These are phyloP conservation scores for Myotis findleyi DNA, from an alignment of 2,797 vertebrate species.

Conservation along the genomic window DNA sequence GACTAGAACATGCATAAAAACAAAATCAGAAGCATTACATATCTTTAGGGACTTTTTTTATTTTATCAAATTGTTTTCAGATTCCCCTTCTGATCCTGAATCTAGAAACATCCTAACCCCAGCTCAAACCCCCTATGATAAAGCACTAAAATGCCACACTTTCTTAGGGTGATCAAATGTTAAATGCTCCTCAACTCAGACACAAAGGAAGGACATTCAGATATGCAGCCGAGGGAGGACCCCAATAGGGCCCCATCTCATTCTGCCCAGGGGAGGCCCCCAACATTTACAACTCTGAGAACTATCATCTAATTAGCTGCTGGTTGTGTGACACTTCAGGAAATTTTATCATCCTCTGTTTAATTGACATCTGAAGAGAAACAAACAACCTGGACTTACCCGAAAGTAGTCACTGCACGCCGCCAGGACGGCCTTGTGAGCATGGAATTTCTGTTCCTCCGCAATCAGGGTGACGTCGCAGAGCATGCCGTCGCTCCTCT, in stretches of 20 bases:
- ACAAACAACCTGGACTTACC: conserved; percentile 88
- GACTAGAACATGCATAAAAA: not conserved
- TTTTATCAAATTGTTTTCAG: not conserved
- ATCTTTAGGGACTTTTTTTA: not conserved
- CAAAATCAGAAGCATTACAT: not conserved
- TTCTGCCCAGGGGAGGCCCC: not conserved
- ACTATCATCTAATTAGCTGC: not conserved
- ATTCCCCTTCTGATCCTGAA: not conserved
- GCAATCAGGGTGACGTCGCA: conserved; percentile 97
- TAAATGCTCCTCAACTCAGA: not conserved
- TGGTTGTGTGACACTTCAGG: not conserved
- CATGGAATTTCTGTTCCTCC: conserved; percentile 97
- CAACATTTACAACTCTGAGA: not conserved
- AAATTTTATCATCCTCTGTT: not conserved
- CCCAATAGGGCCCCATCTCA: not conserved
- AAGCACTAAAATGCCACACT: not conserved
- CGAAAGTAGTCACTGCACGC: conserved; percentile 99
- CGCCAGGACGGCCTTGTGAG: conserved; percentile 97
- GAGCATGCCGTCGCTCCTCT: conserved; percentile 96
- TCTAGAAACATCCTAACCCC: not conserved
- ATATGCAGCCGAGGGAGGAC: not conserved
- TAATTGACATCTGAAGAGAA: not conserved
- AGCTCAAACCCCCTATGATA: not conserved
- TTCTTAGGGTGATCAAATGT: not conserved
- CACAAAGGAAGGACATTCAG: not conserved